These are phyloP conservation scores for Papilio protenor DNA, from an alignment of 2,888 invertebrate species.

Conservation along the genomic window DNA sequence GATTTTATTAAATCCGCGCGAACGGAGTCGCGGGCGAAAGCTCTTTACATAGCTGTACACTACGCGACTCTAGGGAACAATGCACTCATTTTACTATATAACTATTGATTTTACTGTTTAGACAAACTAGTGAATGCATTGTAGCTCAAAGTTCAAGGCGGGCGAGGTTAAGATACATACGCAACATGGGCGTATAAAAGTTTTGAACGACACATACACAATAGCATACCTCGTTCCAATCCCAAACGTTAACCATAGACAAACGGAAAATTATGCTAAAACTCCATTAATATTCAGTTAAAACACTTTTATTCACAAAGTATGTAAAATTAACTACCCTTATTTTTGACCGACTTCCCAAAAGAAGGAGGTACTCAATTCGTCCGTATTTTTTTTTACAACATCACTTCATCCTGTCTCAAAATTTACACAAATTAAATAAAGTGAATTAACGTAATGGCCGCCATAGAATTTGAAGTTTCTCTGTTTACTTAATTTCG, in stretches of 20 bases:
- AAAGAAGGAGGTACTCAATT: too few relatives aligned
- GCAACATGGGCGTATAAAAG: conserved; percentile 44
- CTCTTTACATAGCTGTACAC: not conserved
- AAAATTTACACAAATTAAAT: not conserved
- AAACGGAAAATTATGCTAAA: not conserved
- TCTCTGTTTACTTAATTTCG: not conserved
- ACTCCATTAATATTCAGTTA: not conserved
- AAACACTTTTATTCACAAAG: not conserved
- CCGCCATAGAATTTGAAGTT: not conserved
- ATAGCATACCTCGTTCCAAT: not conserved
- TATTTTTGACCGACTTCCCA: too few relatives aligned
- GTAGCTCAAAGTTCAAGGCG: conserved; percentile 58
- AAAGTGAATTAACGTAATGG: not conserved
- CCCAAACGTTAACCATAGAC: not conserved
- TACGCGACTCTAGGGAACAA: not conserved
- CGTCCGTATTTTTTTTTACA: too few relatives aligned
- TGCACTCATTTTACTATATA: conserved; percentile 19
- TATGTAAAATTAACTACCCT: not conserved
- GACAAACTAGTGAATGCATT: conserved; percentile 52
- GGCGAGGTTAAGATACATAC: conserved; percentile 46
- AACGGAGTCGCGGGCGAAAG: too few relatives aligned
- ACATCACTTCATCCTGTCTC: not conserved
- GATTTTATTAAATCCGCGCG: too few relatives aligned
- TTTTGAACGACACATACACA: conserved; percentile 44
- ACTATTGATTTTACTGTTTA: conserved; percentile 34